phyloP scores from a whole-genome alignment of 2,113 vertebrate species.

The Menidia beryllina region DNA sequence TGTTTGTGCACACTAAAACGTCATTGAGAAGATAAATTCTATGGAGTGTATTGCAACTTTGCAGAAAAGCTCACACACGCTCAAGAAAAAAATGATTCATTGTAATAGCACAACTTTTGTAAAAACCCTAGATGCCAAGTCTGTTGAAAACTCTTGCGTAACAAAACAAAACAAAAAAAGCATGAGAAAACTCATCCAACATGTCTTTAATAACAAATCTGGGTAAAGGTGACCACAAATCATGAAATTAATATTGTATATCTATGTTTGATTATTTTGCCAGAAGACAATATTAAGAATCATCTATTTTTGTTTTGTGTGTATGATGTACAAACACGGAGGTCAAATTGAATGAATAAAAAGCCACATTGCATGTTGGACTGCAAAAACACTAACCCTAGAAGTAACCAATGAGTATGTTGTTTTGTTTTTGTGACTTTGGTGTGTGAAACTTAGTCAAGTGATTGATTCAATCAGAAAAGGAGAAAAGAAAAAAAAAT shows the following conservation, averaged over 20 bases:
- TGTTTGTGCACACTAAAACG: constrained; percentile 1
- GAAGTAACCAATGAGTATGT: constrained; percentile 1
- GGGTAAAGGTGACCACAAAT: neutral
- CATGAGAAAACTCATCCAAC: neutral
- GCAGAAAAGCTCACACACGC: constrained; percentile 1
- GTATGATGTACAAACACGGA: neutral
- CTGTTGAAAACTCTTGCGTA: constrained; percentile 26
- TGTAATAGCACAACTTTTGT: constrained; percentile 4
- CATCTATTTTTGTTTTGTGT: constrained; percentile 10
- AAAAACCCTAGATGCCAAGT: constrained; percentile 20
- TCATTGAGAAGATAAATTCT: constrained; percentile 21
- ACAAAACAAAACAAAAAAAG: too few species aligned
- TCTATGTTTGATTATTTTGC: neutral
- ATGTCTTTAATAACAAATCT: constrained; percentile 1
- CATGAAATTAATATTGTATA: neutral
- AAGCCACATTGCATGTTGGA: neutral
- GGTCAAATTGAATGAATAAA: neutral
- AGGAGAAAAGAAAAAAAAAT: too few species aligned
- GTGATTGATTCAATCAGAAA: too few species aligned
- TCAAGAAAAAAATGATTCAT: neutral
- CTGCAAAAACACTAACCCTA: neutral
- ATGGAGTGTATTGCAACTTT: constrained; percentile 10
- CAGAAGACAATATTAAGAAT: neutral
- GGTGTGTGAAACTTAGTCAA: neutral
- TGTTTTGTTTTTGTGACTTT: neutral